Conservation (phyloP, 2,888 invertebrate species). For the Agrotis segetum region DNA sequence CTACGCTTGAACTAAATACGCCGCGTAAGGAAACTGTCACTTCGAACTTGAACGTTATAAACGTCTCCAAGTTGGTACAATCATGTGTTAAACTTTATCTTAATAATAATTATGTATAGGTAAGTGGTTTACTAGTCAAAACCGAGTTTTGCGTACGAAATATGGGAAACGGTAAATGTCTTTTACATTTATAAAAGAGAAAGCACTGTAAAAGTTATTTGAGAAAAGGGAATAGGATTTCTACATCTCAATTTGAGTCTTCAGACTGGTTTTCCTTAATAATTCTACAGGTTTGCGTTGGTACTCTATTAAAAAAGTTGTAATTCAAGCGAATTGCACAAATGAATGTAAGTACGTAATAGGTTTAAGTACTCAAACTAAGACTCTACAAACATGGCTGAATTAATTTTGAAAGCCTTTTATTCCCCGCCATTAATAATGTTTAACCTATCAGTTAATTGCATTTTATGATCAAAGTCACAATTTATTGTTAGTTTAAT, state of each 20-base stretch:
- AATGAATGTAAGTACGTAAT: constrained; percentile 11
- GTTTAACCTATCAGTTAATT: neutral
- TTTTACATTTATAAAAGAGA: constrained; percentile 13
- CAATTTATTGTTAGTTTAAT: constrained; percentile 19
- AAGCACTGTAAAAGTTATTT: neutral
- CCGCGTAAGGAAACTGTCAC: constrained; percentile 21
- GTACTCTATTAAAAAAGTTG: neutral
- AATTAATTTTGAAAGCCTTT: neutral
- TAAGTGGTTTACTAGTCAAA: constrained; percentile 55
- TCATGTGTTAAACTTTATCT: constrained; percentile 29
- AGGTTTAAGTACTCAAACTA: neutral
- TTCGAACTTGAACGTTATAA: constrained; percentile 41
- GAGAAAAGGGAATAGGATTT: neutral
- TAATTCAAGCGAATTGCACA: constrained; percentile 5
- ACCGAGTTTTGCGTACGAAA: constrained; percentile 32
- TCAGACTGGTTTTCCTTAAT: neutral
- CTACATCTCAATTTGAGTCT: neutral
- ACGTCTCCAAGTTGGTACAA: constrained; percentile 42
- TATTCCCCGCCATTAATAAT: neutral
- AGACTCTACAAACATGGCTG: neutral
- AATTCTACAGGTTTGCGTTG: neutral
- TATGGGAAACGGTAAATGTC: constrained; percentile 17
- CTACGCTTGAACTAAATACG: constrained; percentile 75
- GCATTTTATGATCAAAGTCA: constrained; percentile 19
- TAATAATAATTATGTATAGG: constrained; percentile 23